Conservation (phyloP, 2,113 vertebrate genomes). For the Microcebus griseorufus region DNA sequence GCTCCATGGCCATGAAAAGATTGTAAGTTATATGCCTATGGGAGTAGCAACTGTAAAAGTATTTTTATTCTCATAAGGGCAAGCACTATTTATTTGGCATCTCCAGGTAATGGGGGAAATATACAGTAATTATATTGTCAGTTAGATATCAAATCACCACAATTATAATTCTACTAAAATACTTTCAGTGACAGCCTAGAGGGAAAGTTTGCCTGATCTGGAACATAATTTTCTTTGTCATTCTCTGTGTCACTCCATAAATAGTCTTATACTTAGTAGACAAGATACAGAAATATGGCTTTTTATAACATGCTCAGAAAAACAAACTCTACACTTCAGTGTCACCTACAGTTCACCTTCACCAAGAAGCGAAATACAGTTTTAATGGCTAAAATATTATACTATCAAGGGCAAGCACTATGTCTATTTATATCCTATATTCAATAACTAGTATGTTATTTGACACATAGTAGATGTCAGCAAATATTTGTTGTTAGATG, state of each 20-base stretch:
- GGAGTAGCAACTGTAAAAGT: background rate
- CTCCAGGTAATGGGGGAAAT: background rate
- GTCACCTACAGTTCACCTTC: background rate
- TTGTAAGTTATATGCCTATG: background rate
- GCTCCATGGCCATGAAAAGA: background rate
- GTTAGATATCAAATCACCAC: background rate
- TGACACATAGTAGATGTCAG: no score
- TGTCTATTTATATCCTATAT: background rate
- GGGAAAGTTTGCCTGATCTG: background rate
- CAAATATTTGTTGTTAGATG: no score
- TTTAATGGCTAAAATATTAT: background rate
- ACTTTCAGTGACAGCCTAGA: background rate
- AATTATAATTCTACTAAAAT: constrained; percentile 17
- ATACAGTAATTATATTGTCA: constrained; percentile 12
- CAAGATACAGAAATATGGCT: background rate
- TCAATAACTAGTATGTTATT: background rate
- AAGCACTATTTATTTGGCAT: background rate
- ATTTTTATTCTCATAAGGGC: background rate
- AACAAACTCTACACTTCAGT: background rate
- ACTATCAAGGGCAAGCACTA: background rate
- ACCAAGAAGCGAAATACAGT: background rate
- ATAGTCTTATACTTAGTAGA: background rate
- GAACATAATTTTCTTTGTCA: constrained; percentile 8
- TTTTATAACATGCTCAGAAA: background rate
- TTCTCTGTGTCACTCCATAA: background rate